A percentile compares a stretch with the other conserved stretches of the same genome.
Conservation (phyloP, 2,888 invertebrate species). For the Pammene aurita region DNA sequence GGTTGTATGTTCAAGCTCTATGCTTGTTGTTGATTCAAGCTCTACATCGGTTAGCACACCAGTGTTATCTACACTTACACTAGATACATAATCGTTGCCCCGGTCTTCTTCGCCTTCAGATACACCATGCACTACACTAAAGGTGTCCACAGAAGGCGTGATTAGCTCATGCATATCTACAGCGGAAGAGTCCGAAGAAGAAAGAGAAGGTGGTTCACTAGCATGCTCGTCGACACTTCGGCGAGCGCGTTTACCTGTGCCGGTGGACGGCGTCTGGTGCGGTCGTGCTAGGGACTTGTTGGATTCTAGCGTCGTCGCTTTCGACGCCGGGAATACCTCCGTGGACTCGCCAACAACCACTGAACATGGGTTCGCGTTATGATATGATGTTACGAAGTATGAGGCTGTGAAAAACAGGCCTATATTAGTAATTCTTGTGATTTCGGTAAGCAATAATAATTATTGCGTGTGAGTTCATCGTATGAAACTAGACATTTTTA, state of each 20-base stretch:
- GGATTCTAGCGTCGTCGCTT: conserved; percentile 87
- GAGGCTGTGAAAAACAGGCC: conserved; percentile 83
- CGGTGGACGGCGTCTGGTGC: conserved; percentile 83
- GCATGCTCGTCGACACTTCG: conserved; percentile 87
- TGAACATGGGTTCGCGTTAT: conserved; percentile 91
- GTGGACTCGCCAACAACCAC: conserved; percentile 91
- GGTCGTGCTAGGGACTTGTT: conserved; percentile 88
- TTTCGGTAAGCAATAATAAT: neutral
- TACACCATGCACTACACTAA: conserved; percentile 80
- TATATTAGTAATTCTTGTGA: neutral
- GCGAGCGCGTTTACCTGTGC: conserved; percentile 87
- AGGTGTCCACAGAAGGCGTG: conserved; percentile 71
- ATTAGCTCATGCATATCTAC: conserved; percentile 81
- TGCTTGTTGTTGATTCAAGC: conserved; percentile 47
- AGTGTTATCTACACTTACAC: conserved; percentile 58
- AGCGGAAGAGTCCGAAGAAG: conserved; percentile 70
- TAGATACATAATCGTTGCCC: conserved; percentile 64
- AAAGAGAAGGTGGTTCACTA: conserved; percentile 66
- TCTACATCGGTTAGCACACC: conserved; percentile 61
- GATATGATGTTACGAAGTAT: conserved; percentile 92
- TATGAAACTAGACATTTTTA: neutral
- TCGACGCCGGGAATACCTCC: conserved; percentile 87
- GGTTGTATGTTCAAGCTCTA: conserved; percentile 41
- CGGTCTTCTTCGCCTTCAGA: conserved; percentile 56
- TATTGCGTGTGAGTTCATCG: conserved; percentile 1